These are phyloP conservation scores for Trichacis sp. DNA, from an alignment of 2,888 invertebrate genomes.

Conservation along the genomic window DNA sequence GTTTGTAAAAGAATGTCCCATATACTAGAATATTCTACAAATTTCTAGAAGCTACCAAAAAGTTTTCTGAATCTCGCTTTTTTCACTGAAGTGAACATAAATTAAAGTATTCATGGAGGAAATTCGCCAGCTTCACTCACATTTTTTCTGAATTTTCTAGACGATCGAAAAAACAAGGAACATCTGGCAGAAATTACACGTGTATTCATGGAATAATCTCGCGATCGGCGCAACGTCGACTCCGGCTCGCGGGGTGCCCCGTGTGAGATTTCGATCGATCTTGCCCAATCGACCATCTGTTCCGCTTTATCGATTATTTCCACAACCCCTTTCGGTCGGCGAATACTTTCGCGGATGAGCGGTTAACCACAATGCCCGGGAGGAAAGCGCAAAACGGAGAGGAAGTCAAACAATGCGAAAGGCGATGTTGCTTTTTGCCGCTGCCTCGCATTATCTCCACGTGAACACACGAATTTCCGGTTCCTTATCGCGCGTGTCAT, in stretches of 20 bases:
- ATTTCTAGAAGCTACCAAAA: too few relatives aligned
- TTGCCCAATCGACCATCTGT: slow-evolving; percentile 40
- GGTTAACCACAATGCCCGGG: slow-evolving; percentile 41
- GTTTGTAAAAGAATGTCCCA: too few relatives aligned
- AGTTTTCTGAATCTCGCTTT: too few relatives aligned
- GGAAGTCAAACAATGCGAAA: slow-evolving; percentile 35
- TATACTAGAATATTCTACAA: too few relatives aligned
- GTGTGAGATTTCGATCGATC: slow-evolving; percentile 40
- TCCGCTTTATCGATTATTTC: slow-evolving; percentile 32
- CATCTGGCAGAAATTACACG: slow-evolving; percentile 20
- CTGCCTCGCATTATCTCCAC: slow-evolving; percentile 36
- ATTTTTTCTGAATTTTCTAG: too few relatives aligned
- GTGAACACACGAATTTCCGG: slow-evolving; percentile 41
- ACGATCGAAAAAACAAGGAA: slow-evolving; percentile 9
- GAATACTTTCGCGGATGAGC: slow-evolving; percentile 42
- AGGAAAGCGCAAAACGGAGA: slow-evolving; percentile 16
- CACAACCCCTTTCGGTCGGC: slow-evolving; percentile 32
- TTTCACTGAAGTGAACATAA: too few relatives aligned
- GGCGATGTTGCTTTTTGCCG: slow-evolving; percentile 32
- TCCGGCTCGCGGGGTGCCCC: slow-evolving; percentile 34
- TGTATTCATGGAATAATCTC: slow-evolving; percentile 22
- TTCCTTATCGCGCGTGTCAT: slow-evolving; percentile 44
- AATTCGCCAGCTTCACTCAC: too few relatives aligned
- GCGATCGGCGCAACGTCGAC: slow-evolving; percentile 24
- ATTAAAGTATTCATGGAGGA: too few relatives aligned